These are phyloP conservation scores for Linyphia triangularis DNA, from an alignment of 2,888 invertebrate genomes.

Conservation along the genomic window DNA sequence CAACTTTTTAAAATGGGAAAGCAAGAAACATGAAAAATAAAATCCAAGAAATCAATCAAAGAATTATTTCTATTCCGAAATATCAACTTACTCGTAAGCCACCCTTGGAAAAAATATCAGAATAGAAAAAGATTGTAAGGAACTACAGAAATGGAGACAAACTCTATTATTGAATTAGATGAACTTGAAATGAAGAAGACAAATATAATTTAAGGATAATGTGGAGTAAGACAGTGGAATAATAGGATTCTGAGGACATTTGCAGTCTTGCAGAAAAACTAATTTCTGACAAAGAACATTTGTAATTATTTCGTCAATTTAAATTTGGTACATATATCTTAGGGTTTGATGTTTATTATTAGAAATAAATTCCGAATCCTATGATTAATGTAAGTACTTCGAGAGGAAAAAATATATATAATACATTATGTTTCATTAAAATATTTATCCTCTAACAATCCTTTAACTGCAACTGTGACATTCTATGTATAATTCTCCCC, in stretches of 20 bases:
- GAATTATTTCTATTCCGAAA: neutral
- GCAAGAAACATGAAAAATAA: neutral
- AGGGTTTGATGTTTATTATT: neutral
- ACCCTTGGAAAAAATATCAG: neutral
- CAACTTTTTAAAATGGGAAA: neutral
- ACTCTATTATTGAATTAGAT: constrained; percentile 22
- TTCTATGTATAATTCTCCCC: too few relatives aligned
- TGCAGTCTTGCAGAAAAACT: neutral
- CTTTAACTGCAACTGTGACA: too few relatives aligned
- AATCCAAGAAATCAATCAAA: neutral
- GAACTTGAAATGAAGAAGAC: constrained; percentile 27
- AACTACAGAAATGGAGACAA: neutral
- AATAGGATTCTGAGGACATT: neutral
- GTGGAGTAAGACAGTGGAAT: neutral
- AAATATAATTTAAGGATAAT: constrained; percentile 21
- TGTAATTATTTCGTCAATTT: neutral
- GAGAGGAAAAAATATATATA: too few relatives aligned
- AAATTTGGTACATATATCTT: neutral
- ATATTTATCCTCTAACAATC: too few relatives aligned
- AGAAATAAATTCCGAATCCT: too few relatives aligned
- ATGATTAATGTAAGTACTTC: too few relatives aligned
- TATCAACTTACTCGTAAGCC: neutral
- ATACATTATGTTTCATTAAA: too few relatives aligned
- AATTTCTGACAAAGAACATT: neutral
- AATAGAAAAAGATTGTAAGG: neutral